Evolutionary conservation across 2,888 invertebrate genomes (phyloP).

Genomic region (Epinotia ramella): DNA sequence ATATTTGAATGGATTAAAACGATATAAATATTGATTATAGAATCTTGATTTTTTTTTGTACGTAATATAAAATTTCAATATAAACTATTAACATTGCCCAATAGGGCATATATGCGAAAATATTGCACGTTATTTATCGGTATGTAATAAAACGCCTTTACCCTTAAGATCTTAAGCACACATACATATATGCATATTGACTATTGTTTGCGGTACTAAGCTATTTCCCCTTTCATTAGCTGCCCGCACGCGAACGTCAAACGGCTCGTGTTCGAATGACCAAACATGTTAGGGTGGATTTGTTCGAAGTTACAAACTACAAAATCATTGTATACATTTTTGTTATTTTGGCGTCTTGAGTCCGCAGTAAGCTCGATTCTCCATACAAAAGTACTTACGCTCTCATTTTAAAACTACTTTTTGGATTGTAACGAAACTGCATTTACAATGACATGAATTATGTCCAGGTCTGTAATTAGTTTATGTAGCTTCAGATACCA

Average conservation of each 20-base stretch:
- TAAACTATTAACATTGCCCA: neutral
- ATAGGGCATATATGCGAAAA: neutral
- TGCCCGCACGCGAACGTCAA: constrained; percentile 65
- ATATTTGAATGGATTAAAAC: no score
- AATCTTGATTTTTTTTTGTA: no score
- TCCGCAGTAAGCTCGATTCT: no score
- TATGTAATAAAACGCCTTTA: neutral
- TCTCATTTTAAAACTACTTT: no score
- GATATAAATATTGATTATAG: no score
- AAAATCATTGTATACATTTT: neutral
- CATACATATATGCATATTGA: neutral
- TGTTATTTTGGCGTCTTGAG: no score
- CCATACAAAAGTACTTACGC: no score
- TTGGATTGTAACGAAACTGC: no score
- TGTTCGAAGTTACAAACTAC: neutral
- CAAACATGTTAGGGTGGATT: constrained; percentile 46
- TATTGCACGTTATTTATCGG: neutral
- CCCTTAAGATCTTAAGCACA: constrained; percentile 12
- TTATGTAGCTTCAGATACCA: no score
- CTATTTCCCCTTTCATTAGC: constrained; percentile 17
- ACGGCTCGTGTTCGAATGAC: constrained; percentile 58
- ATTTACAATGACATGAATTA: no score
- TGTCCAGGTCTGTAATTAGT: no score
- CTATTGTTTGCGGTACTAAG: constrained; percentile 16
- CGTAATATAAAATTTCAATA: neutral